These are phyloP conservation scores for Galbula dea DNA, from an alignment of 2,113 vertebrate genomes.

Conservation along the genomic window DNA sequence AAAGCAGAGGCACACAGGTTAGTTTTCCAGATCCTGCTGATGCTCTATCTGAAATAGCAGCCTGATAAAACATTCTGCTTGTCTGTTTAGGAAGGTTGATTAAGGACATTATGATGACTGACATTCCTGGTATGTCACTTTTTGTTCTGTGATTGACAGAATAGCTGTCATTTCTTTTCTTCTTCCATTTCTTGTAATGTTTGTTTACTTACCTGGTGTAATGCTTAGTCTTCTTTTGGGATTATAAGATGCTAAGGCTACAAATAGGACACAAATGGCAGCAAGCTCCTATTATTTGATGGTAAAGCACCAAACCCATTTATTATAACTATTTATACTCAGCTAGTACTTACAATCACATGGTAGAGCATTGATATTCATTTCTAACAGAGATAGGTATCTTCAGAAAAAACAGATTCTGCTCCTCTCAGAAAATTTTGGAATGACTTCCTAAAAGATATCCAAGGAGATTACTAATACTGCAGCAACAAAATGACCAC, in stretches of 20 bases:
- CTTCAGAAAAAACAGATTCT: background rate
- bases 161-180: background rate
- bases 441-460: background rate
- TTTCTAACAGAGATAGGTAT: background rate
- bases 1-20: background rate
- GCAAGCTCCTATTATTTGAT: background rate
- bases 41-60: background rate
- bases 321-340: background rate
- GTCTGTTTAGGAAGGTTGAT: background rate
- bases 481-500: background rate
- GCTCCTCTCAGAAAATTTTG: background rate
- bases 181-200: background rate
- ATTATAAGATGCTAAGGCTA: background rate
- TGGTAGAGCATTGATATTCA: background rate
- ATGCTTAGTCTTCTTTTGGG: background rate
- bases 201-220: background rate
- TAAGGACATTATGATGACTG: background rate
- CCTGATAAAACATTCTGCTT: background rate
- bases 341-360: background rate
- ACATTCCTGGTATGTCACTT: background rate
- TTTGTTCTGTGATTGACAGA: background rate
- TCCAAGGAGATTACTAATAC: background rate
- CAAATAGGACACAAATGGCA: conserved; percentile 21
- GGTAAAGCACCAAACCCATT: background rate
- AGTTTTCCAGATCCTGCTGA: background rate